Base-by-base conservation (phyloP, 2,888 invertebrate genomes). In the Artemia sp. region DNA sequence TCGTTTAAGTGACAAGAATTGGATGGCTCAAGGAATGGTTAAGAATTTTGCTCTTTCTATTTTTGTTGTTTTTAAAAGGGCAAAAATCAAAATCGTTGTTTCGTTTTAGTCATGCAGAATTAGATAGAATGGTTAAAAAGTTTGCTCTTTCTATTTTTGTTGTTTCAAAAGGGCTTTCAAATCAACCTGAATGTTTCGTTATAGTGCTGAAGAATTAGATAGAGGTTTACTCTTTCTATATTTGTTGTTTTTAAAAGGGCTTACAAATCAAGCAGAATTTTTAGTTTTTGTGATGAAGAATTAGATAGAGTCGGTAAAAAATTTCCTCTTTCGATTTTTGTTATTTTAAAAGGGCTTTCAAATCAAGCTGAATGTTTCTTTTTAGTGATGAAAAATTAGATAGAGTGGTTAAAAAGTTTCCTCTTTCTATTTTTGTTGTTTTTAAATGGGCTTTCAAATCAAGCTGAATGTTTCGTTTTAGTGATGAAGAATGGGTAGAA, bases 361-460 rank as follows among this genome's bases (percentile, higher is more conserved):
- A 38, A 38, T 38, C 38, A 38, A 38, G 19, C 51, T 10, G 14
- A 38, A 51, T 70, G 52, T 70, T 71, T 52, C 51, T 4, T 75
- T 79, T 69, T 73, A 85, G 85, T 75, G 87, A 19, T 19, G 19
- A 19, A 19, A 19, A 19, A 19, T 19, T 19, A 19, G 19, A 19
- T 19, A 19, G 19, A 75, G 84, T 93, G 58, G 85, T 90, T 68
- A 82, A 84, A 71, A 80, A 85, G 70, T 84, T 86, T 19, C 1
- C 19, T 19, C 19, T 19, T 19, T 19, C 19, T 19, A 19, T 19
- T 19, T 19, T 19, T 19, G 19, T 19, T 19, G 19, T 19, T 19
- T 19, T 19, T 19, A 19, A 19, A 19, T 19, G 19, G 19, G 19
- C 19, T 19, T 19, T 19, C 19, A 19, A 1, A 19, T 19, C 19